These are phyloP conservation scores for Drosophila kanekoi DNA, from an alignment of 2,888 invertebrate species.

Conservation along the genomic window DNA sequence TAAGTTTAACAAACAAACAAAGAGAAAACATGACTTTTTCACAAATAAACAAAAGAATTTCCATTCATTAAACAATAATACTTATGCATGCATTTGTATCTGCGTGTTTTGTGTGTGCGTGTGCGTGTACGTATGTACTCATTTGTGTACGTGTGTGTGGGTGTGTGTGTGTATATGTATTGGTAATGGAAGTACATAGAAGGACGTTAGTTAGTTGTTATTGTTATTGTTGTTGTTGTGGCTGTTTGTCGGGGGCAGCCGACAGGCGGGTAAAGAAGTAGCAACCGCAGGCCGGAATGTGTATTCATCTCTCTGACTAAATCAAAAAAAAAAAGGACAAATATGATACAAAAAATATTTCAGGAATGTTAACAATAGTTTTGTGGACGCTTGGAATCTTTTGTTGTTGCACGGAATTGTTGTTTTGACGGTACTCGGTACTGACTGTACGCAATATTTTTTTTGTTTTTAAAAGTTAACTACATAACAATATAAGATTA, in stretches of 20 bases:
- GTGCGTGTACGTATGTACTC: constrained; percentile 8
- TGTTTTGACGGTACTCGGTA: constrained; percentile 61
- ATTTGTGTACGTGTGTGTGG: constrained; percentile 18
- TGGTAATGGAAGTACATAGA: constrained; percentile 73
- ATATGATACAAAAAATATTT: too few relatives aligned
- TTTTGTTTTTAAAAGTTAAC: constrained; percentile 76
- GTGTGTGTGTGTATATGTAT: constrained; percentile 33
- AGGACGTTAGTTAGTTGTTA: constrained; percentile 72
- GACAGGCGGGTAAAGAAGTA: constrained; percentile 40
- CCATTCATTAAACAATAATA: constrained; percentile 81
- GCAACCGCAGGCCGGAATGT: constrained; percentile 80
- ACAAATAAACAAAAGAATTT: constrained; percentile 82
- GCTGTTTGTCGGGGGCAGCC: constrained; percentile 11
- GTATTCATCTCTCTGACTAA: constrained; percentile 64
- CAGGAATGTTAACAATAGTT: constrained; percentile 65
- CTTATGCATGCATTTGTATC: constrained; percentile 80
- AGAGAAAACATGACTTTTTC: constrained; percentile 81
- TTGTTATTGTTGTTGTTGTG: constrained; percentile 29
- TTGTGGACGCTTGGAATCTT: constrained; percentile 60
- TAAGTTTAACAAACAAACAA: constrained; percentile 80
- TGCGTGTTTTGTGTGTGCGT: constrained; percentile 45
- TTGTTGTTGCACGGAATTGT: constrained; percentile 65
- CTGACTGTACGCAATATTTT: constrained; percentile 51
- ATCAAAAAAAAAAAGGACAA: constrained; percentile 29
- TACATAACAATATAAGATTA: constrained; percentile 81